These are phyloP conservation scores for Cheilosia vernalis DNA, from an alignment of 2,888 invertebrate genomes.

Conservation along the genomic window DNA sequence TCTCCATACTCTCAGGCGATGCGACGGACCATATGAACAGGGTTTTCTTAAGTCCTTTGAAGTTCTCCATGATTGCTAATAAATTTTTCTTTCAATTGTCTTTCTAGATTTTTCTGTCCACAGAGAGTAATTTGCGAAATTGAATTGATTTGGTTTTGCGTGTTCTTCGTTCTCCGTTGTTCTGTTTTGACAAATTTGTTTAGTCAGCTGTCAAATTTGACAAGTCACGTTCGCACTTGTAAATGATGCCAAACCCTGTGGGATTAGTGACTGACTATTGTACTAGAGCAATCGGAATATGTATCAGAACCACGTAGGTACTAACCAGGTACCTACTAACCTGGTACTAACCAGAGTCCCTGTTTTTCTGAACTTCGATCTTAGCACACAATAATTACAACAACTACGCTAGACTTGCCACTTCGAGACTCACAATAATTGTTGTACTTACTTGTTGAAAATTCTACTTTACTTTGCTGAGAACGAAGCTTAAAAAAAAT, in stretches of 20 bases:
- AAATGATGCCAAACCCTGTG: conserved; percentile 31
- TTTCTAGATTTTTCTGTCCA: conserved; percentile 14
- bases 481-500: no score
- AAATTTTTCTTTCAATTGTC: neutral
- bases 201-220: neutral
- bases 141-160: neutral
- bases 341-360: no score
- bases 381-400: no score
- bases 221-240: conserved; percentile 35
- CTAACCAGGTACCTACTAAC: no score
- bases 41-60: conserved; percentile 84
- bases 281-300: no score
- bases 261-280: no score
- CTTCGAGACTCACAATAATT: no score
- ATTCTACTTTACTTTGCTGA: no score
- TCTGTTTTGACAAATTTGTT: neutral
- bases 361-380: no score
- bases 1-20: conserved; percentile 84
- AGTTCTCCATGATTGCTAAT: conserved; percentile 80
- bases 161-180: neutral
- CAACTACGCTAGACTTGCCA: no score
- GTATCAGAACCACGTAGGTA: no score
- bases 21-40: conserved; percentile 86
- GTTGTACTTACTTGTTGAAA: no score
- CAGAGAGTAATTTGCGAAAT: neutral